These are phyloP conservation scores for Nansenia antarctica DNA, from an alignment of 2,113 vertebrate genomes.

Conservation along the genomic window DNA sequence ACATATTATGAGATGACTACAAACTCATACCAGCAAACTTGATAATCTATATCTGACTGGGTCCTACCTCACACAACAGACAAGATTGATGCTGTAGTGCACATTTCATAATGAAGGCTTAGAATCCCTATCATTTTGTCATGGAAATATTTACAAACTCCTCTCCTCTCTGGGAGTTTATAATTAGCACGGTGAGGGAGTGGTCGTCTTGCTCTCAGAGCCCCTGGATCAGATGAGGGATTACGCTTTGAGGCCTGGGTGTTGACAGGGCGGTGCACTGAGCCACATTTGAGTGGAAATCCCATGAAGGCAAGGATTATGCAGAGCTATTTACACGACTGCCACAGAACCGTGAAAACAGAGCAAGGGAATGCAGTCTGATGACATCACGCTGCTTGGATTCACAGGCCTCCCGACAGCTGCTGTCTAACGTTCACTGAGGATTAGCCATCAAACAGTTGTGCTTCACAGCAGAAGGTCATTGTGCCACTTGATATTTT, in stretches of 20 bases:
- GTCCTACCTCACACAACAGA: conserved; percentile 25
- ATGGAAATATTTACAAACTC: conserved; percentile 51
- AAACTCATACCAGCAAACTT: conserved; percentile 24
- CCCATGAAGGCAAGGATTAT: conserved; percentile 71
- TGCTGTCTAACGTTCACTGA: conserved; percentile 56
- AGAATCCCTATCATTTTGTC: conserved; percentile 50
- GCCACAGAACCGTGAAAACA: conserved; percentile 54
- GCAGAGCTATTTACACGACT: conserved; percentile 68
- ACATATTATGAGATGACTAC: conserved; percentile 18
- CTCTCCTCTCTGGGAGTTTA: conserved; percentile 34
- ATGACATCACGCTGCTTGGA: conserved; percentile 57
- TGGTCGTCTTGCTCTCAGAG: conserved; percentile 39
- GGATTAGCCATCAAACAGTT: conserved; percentile 58
- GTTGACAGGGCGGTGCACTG: conserved; percentile 60
- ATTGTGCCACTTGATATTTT: conserved; percentile 28
- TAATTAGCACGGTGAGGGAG: conserved; percentile 57
- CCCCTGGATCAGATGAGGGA: conserved; percentile 65
- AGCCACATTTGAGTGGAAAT: conserved; percentile 67
- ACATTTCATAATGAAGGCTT: conserved; percentile 53
- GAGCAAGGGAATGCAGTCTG: conserved; percentile 42
- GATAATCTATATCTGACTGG: neutral
- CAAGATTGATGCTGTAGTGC: conserved; percentile 27
- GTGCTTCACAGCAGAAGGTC: conserved; percentile 40
- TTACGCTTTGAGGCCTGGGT: conserved; percentile 58
- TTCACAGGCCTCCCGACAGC: conserved; percentile 52